Conservation (phyloP, 2,797 vertebrate genomes). For the Esox masquinongy region DNA sequence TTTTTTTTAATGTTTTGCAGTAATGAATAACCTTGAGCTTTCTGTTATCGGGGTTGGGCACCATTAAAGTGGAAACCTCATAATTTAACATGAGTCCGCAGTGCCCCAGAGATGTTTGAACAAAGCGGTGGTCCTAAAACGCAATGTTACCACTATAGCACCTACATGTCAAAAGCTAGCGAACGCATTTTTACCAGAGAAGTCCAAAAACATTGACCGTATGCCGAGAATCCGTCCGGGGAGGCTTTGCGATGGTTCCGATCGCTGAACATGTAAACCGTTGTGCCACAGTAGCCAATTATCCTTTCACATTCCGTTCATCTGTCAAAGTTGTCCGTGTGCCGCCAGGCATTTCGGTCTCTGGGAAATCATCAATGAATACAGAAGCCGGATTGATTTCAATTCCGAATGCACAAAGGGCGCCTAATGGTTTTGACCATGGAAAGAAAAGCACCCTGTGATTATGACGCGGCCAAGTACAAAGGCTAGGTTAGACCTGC, state of each 20-base stretch:
- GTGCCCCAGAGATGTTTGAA: slow-evolving; percentile 16
- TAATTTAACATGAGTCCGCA: slow-evolving; percentile 24
- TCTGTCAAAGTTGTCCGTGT: background rate
- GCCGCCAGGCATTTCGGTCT: background rate
- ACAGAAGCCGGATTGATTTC: background rate
- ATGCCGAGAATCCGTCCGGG: background rate
- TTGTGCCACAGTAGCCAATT: background rate
- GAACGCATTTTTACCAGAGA: background rate
- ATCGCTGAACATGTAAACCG: background rate
- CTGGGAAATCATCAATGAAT: background rate
- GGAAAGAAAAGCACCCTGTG: background rate
- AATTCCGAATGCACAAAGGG: background rate
- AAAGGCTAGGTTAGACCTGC: background rate
- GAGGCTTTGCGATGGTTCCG: background rate
- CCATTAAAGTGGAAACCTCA: slow-evolving; percentile 14
- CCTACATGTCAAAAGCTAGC: background rate
- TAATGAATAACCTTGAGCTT: background rate
- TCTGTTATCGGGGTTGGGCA: slow-evolving; percentile 16
- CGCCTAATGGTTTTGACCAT: background rate
- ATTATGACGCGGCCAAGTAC: background rate
- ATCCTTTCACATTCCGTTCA: background rate
- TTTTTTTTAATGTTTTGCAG: background rate
- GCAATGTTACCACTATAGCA: slow-evolving; percentile 3
- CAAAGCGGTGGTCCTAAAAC: slow-evolving; percentile 12
- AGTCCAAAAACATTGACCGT: background rate